These are phyloP conservation scores for Sebastes iracundus DNA, from an alignment of 2,797 vertebrate genomes.

Conservation along the genomic window DNA sequence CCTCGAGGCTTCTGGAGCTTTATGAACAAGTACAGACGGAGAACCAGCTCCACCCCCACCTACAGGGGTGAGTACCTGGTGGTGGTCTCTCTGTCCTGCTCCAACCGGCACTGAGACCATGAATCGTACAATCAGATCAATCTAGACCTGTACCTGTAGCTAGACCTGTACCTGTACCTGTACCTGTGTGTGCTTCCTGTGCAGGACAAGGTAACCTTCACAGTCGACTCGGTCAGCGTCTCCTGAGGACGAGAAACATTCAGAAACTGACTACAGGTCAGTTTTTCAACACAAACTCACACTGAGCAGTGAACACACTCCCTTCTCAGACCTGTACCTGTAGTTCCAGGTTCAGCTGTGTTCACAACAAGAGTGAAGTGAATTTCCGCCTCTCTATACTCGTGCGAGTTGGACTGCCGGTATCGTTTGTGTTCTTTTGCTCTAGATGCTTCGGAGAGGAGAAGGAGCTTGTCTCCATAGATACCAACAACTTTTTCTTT, in stretches of 20 bases:
- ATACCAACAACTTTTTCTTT: no score
- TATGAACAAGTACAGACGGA: slow-evolving; percentile 56
- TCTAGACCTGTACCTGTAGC: background rate
- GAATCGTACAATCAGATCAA: no score
- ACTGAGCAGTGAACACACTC: background rate
- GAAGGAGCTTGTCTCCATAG: no score
- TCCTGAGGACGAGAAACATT: background rate
- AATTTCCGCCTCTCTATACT: no score
- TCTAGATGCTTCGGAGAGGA: no score
- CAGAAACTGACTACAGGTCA: background rate
- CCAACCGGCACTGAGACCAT: no score
- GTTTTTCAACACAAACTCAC: background rate
- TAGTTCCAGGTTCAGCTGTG: background rate
- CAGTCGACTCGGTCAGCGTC: background rate
- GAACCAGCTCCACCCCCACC: background rate
- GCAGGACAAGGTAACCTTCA: background rate
- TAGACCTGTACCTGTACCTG: background rate
- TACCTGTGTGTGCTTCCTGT: background rate
- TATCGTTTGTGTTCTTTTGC: no score
- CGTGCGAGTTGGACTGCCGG: no score
- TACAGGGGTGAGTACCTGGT: slow-evolving; percentile 16
- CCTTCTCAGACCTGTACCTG: background rate
- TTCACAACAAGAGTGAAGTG: background rate
- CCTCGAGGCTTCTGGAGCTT: slow-evolving; percentile 60
- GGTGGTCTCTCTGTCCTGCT: background rate